Percentiles rank a stretch among this genome's conserved stretches.
These are phyloP conservation scores for Hydra vulgaris DNA, from an alignment of 30 jellyfish, hydroid and myxozoan genomes.

Conservation along the genomic window DNA sequence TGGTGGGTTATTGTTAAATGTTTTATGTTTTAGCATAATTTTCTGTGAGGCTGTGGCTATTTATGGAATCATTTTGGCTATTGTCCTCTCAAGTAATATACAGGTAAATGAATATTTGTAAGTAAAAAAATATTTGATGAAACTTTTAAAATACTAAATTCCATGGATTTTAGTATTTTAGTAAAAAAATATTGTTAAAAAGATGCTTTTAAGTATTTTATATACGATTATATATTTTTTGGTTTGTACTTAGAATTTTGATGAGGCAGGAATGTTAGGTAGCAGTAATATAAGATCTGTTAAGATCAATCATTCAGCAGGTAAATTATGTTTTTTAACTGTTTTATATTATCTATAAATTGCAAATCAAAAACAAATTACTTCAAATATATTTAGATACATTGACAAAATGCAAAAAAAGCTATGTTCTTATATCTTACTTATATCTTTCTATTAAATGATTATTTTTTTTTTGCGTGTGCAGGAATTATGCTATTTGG, in stretches of 20 bases:
- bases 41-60: slow-evolving; percentile 99
- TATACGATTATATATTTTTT: background rate
- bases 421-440: too few species aligned
- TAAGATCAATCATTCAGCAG: slow-evolving; percentile 8
- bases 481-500: slow-evolving; percentile 93
- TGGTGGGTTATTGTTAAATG: background rate
- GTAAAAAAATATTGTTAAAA: background rate
- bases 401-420: too few species aligned
- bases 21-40: slow-evolving; percentile 55
- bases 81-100: slow-evolving; percentile 62
- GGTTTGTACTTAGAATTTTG: background rate
- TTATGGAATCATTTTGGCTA: slow-evolving; percentile 94
- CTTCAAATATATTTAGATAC: too few species aligned
- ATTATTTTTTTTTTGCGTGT: background rate
- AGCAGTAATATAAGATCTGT: background rate
- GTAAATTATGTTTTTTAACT: background rate
- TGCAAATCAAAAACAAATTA: too few species aligned
- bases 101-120: slow-evolving; percentile 48
- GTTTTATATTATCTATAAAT: background rate
- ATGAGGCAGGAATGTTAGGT: background rate
- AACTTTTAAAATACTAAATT: too few species aligned
- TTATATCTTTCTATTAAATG: too few species aligned
- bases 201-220: background rate
- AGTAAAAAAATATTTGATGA: background rate
- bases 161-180: too few species aligned